These are phyloP conservation scores for Mesoligia furuncula DNA, from an alignment of 2,888 invertebrate genomes.

Conservation along the genomic window DNA sequence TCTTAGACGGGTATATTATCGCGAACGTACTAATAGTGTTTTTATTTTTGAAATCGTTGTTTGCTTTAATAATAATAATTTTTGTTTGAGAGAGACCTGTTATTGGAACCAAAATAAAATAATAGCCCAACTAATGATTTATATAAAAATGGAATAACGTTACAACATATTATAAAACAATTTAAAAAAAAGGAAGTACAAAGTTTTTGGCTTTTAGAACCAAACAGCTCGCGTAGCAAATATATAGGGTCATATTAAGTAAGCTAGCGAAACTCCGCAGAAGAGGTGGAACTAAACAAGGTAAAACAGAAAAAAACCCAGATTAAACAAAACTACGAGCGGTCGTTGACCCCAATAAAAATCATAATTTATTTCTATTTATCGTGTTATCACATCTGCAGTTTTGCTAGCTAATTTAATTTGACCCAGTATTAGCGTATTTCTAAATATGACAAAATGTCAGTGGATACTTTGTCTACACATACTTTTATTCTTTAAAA, in stretches of 20 bases:
- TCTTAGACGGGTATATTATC: too few relatives aligned
- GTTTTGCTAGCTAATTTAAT: background rate
- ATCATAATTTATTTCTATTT: background rate
- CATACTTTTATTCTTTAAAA: background rate
- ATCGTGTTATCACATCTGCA: background rate
- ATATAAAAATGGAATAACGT: conserved; percentile 19
- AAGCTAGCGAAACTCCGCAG: background rate
- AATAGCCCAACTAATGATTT: conserved; percentile 34
- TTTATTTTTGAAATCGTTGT: too few relatives aligned
- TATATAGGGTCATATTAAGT: background rate
- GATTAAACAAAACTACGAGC: background rate
- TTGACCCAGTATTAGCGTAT: background rate
- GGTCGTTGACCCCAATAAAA: background rate
- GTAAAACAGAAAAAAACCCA: too few relatives aligned
- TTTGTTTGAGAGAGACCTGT: too few relatives aligned
- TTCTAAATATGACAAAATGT: background rate
- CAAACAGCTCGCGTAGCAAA: background rate
- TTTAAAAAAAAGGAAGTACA: conserved; percentile 19
- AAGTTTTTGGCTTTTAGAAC: background rate
- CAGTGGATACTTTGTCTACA: background rate
- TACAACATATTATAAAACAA: background rate
- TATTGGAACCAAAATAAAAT: too few relatives aligned
- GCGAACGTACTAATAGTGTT: too few relatives aligned
- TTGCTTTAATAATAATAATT: too few relatives aligned
- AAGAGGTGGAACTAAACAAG: background rate